These are phyloP conservation scores for Scaeva pyrastri DNA, from an alignment of 2,888 invertebrate genomes.

Conservation along the genomic window DNA sequence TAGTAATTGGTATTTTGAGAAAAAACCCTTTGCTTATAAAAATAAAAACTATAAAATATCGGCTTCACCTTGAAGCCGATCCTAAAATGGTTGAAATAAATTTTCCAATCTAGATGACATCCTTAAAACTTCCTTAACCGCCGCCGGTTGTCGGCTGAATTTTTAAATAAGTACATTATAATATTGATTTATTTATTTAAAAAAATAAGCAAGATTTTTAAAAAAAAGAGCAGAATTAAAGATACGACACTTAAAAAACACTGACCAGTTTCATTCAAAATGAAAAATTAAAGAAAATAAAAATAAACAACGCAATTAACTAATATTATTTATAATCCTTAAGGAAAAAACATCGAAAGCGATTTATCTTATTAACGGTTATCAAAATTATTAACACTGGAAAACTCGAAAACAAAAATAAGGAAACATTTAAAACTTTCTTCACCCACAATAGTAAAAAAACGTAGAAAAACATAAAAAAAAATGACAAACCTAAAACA, in stretches of 20 bases:
- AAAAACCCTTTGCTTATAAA: background rate
- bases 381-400: constrained; percentile 31
- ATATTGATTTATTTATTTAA: background rate
- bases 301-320: constrained; percentile 26
- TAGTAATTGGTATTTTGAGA: background rate
- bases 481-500: background rate
- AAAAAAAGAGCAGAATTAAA: constrained; percentile 24
- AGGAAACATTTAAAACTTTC: constrained; percentile 25
- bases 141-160: background rate
- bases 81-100: background rate
- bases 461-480: constrained; percentile 12
- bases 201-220: constrained; percentile 16
- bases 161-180: background rate
- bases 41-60: background rate
- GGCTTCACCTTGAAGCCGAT: background rate
- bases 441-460: background rate
- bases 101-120: background rate
- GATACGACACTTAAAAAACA: constrained; percentile 41
- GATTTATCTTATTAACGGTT: constrained; percentile 38
- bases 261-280: constrained; percentile 34
- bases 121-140: background rate
- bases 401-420: constrained; percentile 38
- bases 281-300: too few relatives aligned
- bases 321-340: constrained; percentile 17
- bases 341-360: constrained; percentile 57